Evolutionary conservation across 2,113 vertebrate species (phyloP).

Genomic region (Cygnus buccinator): DNA sequence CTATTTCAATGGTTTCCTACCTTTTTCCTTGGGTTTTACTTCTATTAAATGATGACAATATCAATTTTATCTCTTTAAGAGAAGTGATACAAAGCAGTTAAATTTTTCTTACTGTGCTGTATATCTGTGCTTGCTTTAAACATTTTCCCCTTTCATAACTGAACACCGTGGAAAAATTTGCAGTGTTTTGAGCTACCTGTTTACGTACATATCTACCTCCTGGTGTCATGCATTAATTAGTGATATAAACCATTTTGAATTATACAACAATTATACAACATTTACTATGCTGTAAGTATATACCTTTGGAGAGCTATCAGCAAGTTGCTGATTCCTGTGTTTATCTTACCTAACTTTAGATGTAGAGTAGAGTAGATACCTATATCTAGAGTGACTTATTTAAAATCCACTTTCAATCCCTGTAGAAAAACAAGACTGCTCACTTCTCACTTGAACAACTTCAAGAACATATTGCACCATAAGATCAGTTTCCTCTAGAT

Average conservation of each 20-base stretch:
- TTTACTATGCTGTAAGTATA: neutral
- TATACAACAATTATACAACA: neutral
- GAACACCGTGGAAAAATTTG: neutral
- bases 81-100: neutral
- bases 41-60: constrained; percentile 49
- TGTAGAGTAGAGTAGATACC: neutral
- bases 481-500: neutral
- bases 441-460: neutral
- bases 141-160: neutral
- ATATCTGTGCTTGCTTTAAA: neutral
- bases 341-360: neutral
- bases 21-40: constrained; percentile 23
- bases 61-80: constrained; percentile 44
- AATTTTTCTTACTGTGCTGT: constrained; percentile 1
- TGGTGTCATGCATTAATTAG: neutral
- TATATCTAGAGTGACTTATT: neutral
- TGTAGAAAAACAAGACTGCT: neutral
- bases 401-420: neutral
- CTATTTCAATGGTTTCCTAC: constrained; percentile 44
- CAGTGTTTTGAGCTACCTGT: neutral
- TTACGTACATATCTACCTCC: neutral
- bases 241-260: neutral
- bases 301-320: neutral
- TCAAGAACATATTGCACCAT: neutral
- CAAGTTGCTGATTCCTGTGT: neutral